Evolutionary conservation across 2,113 vertebrate genomes (phyloP).

Genomic region (Protomyctophum bolini): DNA sequence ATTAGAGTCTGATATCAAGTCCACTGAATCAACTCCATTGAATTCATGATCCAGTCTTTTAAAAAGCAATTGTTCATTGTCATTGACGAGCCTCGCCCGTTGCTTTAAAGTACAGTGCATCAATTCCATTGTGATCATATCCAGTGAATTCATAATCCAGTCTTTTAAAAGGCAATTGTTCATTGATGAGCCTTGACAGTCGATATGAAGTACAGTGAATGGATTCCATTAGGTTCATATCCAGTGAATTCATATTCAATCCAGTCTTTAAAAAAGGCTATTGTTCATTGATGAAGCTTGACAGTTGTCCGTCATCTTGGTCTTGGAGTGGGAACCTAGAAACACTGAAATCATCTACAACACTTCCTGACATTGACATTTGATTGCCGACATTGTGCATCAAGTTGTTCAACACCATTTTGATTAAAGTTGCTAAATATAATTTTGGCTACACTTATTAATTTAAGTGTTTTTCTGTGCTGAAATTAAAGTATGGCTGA

Average conservation of each 20-base stretch:
- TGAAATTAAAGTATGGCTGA: constrained; percentile 33
- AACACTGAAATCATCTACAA: constrained; percentile 76
- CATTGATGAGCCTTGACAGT: constrained; percentile 26
- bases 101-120: no score
- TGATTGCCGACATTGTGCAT: constrained; percentile 75
- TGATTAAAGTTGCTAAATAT: not conserved
- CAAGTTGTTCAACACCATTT: constrained; percentile 47
- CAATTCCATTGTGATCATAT: constrained; percentile 53
- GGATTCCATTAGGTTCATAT: constrained; percentile 68
- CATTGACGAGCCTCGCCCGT: no score
- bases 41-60: no score
- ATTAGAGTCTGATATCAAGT: constrained; percentile 61
- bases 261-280: constrained; percentile 61
- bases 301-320: constrained; percentile 66
- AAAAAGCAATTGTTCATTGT: no score
- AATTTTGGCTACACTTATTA: not conserved
- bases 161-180: constrained; percentile 40
- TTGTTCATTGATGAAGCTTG: constrained; percentile 49
- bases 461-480: not conserved
- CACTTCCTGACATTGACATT: constrained; percentile 54
- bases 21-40: no score
- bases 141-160: constrained; percentile 53
- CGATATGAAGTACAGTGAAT: constrained; percentile 12
- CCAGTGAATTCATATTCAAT: constrained; percentile 63
- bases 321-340: constrained; percentile 74